Evolutionary conservation across 2,113 vertebrate species (phyloP), one percentile per base, ranked within the genome.

Genomic region (Edolisoma coerulescens): DNA sequence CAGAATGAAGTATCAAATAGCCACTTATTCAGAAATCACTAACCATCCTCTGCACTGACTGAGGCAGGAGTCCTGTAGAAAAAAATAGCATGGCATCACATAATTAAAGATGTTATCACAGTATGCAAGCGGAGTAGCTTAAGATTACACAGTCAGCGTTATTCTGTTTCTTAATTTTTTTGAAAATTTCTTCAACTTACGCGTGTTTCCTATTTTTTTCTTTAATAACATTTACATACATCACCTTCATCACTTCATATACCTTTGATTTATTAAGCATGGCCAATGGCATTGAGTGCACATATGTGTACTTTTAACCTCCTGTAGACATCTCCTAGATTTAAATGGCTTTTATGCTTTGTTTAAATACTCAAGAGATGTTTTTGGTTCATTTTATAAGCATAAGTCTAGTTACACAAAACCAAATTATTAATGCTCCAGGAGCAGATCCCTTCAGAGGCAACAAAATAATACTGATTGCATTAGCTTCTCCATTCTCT

Each of bases 31-130:
- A 94, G 80, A 95, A 64, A 95, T 90, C 93, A 96, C 92, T 96
- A 94, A 96, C 93, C 96, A 96, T 95, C 92, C 90, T 94, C 76
- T 95, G 92, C 80, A 96, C 88, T 95, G 79, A 97, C 50, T 94
- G 92, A 94, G 49, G 88, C 90, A 87, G 90, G 83, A 90, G 61
- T 84, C 95, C 93, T 96, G 96, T 89, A 90, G 93, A 78, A 95
- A 97, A 97, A 95, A 94, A 96, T 84, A 96, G 96, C 80, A 96
- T 26, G 92, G 93, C 44, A 90, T 96, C 86, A 96, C 53, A 94
- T 64, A 94, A 95, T 96, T 96, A 95, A 96, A 97, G 56, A 92
- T 87, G 61, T 92, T 84, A 93, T 78, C 73, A 89, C n/a, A 90
- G 37, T 42, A 64, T 28, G 54, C n/a, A 69, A 19, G 30, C 67